phyloP scores from a whole-genome alignment of 1,140 invertebrate genomes.

The Papilio polyxenes region DNA sequence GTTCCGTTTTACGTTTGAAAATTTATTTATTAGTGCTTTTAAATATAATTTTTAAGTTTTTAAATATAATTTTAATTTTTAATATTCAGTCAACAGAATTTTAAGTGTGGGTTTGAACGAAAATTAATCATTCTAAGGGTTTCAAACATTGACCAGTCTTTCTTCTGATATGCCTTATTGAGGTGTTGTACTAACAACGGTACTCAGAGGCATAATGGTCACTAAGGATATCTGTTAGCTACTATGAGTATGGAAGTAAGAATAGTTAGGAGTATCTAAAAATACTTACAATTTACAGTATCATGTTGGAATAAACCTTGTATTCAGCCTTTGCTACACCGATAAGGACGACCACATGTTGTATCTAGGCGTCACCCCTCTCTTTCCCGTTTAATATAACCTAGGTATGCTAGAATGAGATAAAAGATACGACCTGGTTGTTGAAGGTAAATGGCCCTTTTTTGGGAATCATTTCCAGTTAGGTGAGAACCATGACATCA shows the following conservation, averaged over 20 bases:
- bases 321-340: not conserved
- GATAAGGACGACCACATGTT: slow-evolving; percentile 13
- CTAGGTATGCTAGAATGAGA: not conserved
- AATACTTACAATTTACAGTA: not conserved
- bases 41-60: too few species aligned
- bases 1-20: slow-evolving; percentile 9
- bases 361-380: not conserved
- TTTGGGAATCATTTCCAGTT: not conserved
- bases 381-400: not conserved
- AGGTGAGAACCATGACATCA: slow-evolving; percentile 10
- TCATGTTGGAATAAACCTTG: not conserved
- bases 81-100: too few species aligned
- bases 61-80: too few species aligned
- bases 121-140: too few species aligned
- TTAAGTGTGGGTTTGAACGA: too few species aligned
- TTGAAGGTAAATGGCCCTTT: slow-evolving; percentile 17
- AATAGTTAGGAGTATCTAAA: not conserved
- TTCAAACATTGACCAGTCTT: too few species aligned
- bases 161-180: not conserved
- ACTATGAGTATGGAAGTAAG: not conserved
- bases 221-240: not conserved
- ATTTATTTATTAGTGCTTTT: not conserved
- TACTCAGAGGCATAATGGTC: not conserved
- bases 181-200: not conserved
- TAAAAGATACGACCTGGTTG: not conserved